Conservation (phyloP, 2,888 invertebrate genomes). For the Oeneis ivallda region DNA sequence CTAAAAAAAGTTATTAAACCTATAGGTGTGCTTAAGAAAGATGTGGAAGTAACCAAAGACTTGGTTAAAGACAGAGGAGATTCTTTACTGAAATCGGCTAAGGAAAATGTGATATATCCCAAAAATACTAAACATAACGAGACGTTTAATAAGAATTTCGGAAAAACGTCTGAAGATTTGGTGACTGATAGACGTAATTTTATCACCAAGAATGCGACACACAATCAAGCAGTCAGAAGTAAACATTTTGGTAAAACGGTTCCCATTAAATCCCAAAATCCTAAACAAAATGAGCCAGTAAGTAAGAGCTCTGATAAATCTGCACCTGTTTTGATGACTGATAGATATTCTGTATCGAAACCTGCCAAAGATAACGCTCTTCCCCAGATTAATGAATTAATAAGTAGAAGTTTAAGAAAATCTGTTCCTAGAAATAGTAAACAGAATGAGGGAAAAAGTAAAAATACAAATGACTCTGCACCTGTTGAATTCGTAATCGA, state of each 20-base stretch:
- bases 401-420: constrained; percentile 12
- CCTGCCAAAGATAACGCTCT: not conserved
- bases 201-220: not conserved
- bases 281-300: not conserved
- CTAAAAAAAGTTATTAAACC: constrained; percentile 31
- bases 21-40: constrained; percentile 11
- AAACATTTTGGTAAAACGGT: not conserved
- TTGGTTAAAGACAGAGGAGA: constrained; percentile 47
- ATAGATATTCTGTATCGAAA: constrained; percentile 40
- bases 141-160: not conserved
- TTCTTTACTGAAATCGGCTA: constrained; percentile 26
- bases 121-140: not conserved
- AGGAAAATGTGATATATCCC: not conserved
- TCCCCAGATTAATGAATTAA: not conserved
- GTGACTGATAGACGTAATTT: not conserved
- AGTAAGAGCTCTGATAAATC: constrained; percentile 1
- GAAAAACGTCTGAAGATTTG: not conserved
- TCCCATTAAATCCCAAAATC: not conserved
- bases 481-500: not conserved
- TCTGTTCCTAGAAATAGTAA: not conserved
- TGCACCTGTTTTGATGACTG: not conserved
- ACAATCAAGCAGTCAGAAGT: not conserved
- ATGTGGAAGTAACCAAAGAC: constrained; percentile 17
- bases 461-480: not conserved
- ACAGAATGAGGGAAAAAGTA: not conserved